Evolutionary conservation across 2,797 vertebrate genomes (phyloP).

Genomic region (Ambastaia sidthimunki): DNA sequence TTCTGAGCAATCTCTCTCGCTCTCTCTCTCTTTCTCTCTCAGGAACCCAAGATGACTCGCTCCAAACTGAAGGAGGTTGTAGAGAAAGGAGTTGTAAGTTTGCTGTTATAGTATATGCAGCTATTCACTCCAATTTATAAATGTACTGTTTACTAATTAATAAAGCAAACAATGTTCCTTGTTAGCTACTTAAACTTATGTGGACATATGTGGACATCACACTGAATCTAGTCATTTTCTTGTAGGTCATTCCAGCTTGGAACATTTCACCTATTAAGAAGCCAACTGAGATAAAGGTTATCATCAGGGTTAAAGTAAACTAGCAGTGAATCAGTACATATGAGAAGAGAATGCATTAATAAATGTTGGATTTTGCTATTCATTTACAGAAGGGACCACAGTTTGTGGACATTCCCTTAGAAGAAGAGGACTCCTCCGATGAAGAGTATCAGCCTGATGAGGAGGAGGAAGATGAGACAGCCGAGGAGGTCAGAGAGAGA

Average conservation of each 20-base stretch:
- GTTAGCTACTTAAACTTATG: background rate
- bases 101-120: background rate
- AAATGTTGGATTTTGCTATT: background rate
- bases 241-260: constrained; percentile 92
- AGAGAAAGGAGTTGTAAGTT: constrained; percentile 93
- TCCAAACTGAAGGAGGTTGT: constrained; percentile 96
- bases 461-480: constrained; percentile 86
- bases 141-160: background rate
- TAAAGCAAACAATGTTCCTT: background rate
- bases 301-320: too few species aligned
- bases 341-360: background rate
- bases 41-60: constrained; percentile 98
- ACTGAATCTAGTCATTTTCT: background rate
- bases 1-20: background rate
- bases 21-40: background rate
- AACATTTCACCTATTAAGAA: constrained; percentile 98
- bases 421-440: constrained; percentile 87
- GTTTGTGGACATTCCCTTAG: constrained; percentile 87
- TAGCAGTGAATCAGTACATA: background rate
- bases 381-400: constrained; percentile 80
- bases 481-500: constrained; percentile 77
- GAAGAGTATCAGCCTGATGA: constrained; percentile 87
- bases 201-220: too few species aligned
- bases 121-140: background rate
- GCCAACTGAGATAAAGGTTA: constrained; percentile 80